A percentile compares a stretch with the other conserved stretches of the same genome.
Conservation (phyloP, 2,888 invertebrate species). For the Creontiades dilutus region DNA sequence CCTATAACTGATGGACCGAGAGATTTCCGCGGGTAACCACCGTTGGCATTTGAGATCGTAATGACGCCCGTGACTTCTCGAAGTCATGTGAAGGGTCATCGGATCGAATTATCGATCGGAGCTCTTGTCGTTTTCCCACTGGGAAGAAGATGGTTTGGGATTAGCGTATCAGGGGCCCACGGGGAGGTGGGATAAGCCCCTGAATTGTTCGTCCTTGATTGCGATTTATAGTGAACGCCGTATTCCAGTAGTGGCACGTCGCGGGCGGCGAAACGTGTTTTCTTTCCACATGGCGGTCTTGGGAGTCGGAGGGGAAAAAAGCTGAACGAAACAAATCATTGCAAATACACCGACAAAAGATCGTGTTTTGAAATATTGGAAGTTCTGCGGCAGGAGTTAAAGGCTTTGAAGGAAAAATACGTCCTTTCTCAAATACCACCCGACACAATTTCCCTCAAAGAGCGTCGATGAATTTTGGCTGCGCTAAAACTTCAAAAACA, state of each 20-base stretch:
- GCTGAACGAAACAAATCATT: conserved; percentile 27
- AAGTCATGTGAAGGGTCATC: background rate
- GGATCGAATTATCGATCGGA: conserved; percentile 9
- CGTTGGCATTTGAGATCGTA: background rate
- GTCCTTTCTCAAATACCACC: background rate
- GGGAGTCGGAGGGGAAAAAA: background rate
- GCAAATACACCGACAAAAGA: conserved; percentile 47
- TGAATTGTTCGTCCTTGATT: conserved; percentile 48
- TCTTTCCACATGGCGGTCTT: conserved; percentile 1
- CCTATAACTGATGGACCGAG: background rate
- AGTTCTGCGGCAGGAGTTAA: background rate
- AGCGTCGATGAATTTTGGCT: too few species aligned
- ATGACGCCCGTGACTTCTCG: background rate
- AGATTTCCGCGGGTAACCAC: background rate
- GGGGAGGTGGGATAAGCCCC: conserved; percentile 6
- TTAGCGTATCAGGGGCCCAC: background rate
- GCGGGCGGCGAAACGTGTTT: conserved; percentile 5
- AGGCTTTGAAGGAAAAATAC: background rate
- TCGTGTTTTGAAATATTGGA: conserved; percentile 45
- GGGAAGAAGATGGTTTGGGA: background rate
- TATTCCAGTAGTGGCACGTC: background rate
- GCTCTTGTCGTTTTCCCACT: background rate
- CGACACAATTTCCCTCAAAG: background rate
- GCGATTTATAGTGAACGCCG: conserved; percentile 9
- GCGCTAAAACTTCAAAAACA: too few species aligned